phyloP scores from a whole-genome alignment of 2,888 invertebrate genomes.

The Lutraria lutraria region DNA sequence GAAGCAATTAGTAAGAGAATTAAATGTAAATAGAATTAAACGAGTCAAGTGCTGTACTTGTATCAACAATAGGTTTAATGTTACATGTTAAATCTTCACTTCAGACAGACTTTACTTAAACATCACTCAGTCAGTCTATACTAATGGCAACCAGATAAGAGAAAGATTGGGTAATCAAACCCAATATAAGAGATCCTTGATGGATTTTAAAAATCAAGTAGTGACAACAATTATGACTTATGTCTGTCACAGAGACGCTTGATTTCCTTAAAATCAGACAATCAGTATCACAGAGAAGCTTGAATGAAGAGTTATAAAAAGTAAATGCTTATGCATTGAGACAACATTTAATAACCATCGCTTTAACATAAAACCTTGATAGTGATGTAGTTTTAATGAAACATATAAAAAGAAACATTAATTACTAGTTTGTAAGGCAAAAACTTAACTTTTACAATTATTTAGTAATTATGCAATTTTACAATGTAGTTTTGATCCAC shows the following conservation, averaged over 20 bases:
- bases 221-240: background rate
- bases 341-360: no score
- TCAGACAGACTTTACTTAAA: constrained; percentile 4
- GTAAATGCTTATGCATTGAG: no score
- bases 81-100: constrained; percentile 4
- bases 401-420: no score
- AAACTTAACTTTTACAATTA: no score
- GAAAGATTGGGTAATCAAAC: background rate
- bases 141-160: background rate
- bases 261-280: background rate
- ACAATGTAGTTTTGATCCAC: no score
- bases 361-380: no score
- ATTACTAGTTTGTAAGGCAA: no score
- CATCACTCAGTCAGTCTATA: background rate
- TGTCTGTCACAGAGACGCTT: constrained; percentile 4
- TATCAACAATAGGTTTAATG: background rate
- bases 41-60: background rate
- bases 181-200: constrained; percentile 14
- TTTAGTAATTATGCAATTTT: background rate
- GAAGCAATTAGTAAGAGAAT: background rate
- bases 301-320: background rate
- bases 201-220: background rate
- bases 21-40: background rate
- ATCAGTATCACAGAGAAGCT: background rate
- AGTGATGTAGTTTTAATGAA: no score